Base-by-base conservation (phyloP, 2,113 vertebrate genomes). In the Gymnarchus niloticus region DNA sequence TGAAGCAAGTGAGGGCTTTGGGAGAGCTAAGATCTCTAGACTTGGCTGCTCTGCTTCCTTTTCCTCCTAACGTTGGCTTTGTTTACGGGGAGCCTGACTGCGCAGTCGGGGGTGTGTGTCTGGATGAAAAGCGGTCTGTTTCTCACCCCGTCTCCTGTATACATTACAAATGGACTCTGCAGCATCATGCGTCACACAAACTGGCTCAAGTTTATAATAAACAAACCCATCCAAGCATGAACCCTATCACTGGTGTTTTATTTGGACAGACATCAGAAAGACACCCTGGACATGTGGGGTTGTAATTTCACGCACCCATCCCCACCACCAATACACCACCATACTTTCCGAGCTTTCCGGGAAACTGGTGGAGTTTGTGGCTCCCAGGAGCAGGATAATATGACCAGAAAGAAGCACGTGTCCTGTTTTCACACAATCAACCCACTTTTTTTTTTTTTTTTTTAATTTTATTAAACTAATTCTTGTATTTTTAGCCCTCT, bases 241-340 rank as follows among this genome's bases (percentile, higher is more conserved):
- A 14, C 19, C 1, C n/a, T 23, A 9, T 41, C 14, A 9, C 65
- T 84, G 1, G 9, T 37, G 48, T 76, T 84, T 52, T 54, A 52
- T 37, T 76, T 84, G 61, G 48, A 69, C n/a, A 23, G 59, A 76
- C 83, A 52, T 84, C 83, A 73, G 48, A 73, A 25, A 28, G 25
- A 3, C 14, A 9, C 7, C 6, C 10, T 57, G 82, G 17, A 46
- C 21, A 12, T 41, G 17, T 48, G 12, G 41, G 25, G 61, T 5
- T 69, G 46, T 37, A 14, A 33, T 84, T 84, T 61, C 3, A 8
- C n/a, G n/a, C 41, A 44, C 23, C 76, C 44, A 9, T 1, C 23
- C 76, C 23, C 44, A 33, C 61, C 6, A 6, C 77, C 44, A n/a
- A n/a, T n/a, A n/a, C n/a, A n/a, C n/a, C n/a, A n/a, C n/a, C n/a